Conservation (phyloP, 2,113 vertebrate species). For the Micromys minutus region DNA sequence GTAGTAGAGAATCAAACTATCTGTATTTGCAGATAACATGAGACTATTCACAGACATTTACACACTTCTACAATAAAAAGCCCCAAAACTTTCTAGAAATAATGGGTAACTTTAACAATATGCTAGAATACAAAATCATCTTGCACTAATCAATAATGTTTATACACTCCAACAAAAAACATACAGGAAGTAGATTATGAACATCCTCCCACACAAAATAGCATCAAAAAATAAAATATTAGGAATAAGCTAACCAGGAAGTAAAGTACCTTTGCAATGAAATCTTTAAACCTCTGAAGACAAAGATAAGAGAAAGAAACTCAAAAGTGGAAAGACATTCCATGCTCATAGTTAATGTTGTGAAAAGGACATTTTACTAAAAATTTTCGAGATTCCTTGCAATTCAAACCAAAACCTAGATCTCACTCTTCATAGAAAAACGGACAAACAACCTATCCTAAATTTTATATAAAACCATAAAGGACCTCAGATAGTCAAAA, state of each 20-base stretch:
- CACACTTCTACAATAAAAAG: not conserved
- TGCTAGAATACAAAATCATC: not conserved
- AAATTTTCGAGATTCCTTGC: not conserved
- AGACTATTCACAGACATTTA: not conserved
- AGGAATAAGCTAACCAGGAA: not conserved
- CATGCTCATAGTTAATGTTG: not conserved
- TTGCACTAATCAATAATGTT: not conserved
- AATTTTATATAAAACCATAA: not conserved
- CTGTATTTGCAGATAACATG: not conserved
- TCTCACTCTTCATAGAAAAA: not conserved
- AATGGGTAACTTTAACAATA: not conserved
- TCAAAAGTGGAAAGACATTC: not conserved
- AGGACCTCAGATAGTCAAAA: not conserved
- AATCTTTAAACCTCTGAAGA: not conserved
- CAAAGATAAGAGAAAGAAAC: not conserved
- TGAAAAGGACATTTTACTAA: not conserved
- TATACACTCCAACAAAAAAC: not conserved
- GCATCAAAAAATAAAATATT: not conserved
- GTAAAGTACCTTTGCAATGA: not conserved
- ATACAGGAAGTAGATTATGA: not conserved
- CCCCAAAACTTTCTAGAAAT: not conserved
- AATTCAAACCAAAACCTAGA: not conserved
- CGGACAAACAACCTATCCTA: not conserved
- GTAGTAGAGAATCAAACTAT: not conserved
- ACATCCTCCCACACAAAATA: not conserved